phyloP scores from a whole-genome alignment of 2,888 invertebrate species.

The Ceriagrion tenellum region DNA sequence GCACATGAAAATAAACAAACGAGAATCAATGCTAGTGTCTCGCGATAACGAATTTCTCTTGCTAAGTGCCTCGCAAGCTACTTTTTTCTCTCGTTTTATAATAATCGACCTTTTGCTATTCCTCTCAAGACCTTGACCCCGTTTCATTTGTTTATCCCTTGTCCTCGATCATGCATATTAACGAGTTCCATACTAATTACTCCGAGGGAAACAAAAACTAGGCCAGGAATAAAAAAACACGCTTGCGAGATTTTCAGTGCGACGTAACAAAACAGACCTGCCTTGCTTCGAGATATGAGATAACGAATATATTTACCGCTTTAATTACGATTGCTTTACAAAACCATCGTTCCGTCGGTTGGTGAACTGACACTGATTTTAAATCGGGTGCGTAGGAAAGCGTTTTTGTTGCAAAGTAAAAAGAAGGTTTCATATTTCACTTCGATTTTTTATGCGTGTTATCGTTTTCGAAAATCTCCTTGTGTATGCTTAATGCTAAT shows the following conservation, averaged over 20 bases:
- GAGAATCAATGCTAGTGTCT: neutral
- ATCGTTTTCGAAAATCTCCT: neutral
- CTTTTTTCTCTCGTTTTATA: neutral
- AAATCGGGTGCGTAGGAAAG: neutral
- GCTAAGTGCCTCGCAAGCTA: neutral
- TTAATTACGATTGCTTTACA: conserved; percentile 16
- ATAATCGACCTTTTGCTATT: conserved; percentile 28
- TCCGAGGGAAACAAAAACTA: conserved; percentile 37
- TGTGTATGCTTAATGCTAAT: neutral
- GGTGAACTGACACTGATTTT: neutral
- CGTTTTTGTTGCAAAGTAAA: neutral
- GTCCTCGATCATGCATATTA: conserved; percentile 58
- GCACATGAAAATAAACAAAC: neutral
- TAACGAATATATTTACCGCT: conserved; percentile 30
- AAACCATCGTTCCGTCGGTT: neutral
- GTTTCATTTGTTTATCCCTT: conserved; percentile 31
- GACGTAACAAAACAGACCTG: neutral
- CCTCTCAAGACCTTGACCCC: conserved; percentile 36
- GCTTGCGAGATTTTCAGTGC: neutral
- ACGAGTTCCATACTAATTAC: conserved; percentile 59
- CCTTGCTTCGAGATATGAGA: neutral
- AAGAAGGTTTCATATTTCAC: neutral
- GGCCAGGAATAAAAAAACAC: conserved; percentile 6
- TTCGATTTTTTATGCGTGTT: neutral
- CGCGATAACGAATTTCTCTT: conserved; percentile 52